These are phyloP conservation scores for Drosophila diplacantha DNA, from an alignment of 2,888 invertebrate species.

Conservation along the genomic window DNA sequence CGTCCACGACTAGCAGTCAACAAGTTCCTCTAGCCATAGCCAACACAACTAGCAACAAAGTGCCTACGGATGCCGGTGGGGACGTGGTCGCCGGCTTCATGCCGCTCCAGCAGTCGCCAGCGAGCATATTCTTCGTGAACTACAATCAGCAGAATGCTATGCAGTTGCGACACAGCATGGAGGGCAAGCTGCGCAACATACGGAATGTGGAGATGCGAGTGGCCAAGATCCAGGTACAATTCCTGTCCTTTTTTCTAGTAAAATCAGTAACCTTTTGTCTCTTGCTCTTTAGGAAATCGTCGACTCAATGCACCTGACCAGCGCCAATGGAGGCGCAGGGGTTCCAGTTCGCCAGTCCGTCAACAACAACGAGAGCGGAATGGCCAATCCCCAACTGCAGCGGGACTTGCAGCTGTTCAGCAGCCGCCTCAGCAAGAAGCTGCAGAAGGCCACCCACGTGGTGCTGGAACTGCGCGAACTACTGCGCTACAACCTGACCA, in stretches of 20 bases:
- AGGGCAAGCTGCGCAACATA: conserved; percentile 71
- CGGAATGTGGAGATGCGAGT: conserved; percentile 76
- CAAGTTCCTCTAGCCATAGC: conserved; percentile 67
- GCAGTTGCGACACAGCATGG: conserved; percentile 72
- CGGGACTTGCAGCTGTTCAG: conserved; percentile 69
- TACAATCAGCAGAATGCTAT: conserved; percentile 73
- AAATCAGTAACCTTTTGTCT: neutral
- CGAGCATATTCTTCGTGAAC: conserved; percentile 65
- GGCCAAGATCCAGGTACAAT: conserved; percentile 70
- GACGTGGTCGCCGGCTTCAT: conserved; percentile 36
- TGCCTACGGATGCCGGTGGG: conserved; percentile 60
- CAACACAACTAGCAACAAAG: conserved; percentile 64
- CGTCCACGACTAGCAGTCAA: conserved; percentile 45
- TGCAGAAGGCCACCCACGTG: conserved; percentile 71
- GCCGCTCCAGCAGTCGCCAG: conserved; percentile 54
- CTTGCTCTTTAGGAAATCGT: conserved; percentile 73
- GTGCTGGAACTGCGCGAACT: conserved; percentile 72
- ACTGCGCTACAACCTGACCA: conserved; percentile 71
- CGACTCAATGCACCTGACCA: conserved; percentile 75
- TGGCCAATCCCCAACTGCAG: conserved; percentile 41
- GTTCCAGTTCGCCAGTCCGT: conserved; percentile 29
- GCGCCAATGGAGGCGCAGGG: conserved; percentile 27
- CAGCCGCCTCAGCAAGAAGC: conserved; percentile 70
- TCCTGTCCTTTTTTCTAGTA: rapidly evolving
- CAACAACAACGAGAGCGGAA: conserved; percentile 37